Evolutionary conservation across 2,113 vertebrate species (phyloP).

Genomic region (Gymnogyps californianus): DNA sequence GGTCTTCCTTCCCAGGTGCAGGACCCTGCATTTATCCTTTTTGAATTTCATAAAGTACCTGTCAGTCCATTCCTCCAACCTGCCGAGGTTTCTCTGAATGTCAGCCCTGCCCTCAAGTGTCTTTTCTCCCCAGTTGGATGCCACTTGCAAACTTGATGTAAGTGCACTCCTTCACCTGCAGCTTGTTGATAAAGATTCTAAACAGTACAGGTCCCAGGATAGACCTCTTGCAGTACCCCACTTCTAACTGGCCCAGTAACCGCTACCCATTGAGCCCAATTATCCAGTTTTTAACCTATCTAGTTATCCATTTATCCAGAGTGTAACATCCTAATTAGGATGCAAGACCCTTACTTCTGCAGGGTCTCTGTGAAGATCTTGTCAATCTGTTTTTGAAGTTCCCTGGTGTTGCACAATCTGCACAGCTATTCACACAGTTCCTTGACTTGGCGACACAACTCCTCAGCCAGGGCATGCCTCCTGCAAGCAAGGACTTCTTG

Average conservation of each 20-base stretch:
- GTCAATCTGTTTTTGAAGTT: neutral
- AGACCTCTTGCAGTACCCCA: neutral
- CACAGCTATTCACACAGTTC: neutral
- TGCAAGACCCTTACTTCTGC: neutral
- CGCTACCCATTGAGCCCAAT: neutral
- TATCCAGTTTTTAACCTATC: neutral
- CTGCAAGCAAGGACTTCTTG: neutral
- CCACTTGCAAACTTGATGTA: neutral
- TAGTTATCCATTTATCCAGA: neutral
- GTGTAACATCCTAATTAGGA: neutral
- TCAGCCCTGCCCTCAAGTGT: neutral
- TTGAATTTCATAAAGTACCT: neutral
- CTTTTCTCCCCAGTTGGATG: neutral
- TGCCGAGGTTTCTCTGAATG: neutral
- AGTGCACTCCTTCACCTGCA: neutral
- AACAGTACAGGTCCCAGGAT: neutral
- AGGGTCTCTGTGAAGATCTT: neutral
- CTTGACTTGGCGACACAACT: neutral
- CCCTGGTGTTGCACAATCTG: neutral
- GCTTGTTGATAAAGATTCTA: neutral
- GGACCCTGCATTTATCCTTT: neutral
- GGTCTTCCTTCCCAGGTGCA: neutral
- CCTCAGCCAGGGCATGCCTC: neutral
- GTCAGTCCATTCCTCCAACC: neutral
- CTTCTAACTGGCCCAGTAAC: neutral